phyloP scores from a whole-genome alignment of 2,113 vertebrate species.

The Nesoenas mayeri region DNA sequence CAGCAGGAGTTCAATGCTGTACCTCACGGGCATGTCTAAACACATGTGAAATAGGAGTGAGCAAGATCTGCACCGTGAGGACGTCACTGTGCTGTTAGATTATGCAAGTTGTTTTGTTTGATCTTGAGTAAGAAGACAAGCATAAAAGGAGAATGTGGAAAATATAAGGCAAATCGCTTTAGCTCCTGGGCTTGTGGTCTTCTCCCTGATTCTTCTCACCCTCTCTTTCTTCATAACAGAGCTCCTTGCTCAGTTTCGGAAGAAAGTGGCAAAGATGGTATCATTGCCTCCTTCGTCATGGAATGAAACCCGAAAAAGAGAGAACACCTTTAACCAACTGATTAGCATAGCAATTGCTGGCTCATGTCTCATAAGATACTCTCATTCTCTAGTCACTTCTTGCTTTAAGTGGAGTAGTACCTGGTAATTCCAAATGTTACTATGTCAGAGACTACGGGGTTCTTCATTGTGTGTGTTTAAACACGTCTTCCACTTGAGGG shows the following conservation, averaged over 20 bases:
- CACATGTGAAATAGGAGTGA: not conserved
- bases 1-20: not conserved
- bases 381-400: not conserved
- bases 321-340: not conserved
- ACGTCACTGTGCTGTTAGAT: not conserved
- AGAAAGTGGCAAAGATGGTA: not conserved
- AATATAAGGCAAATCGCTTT: not conserved
- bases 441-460: not conserved
- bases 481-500: not conserved
- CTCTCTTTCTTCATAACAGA: not conserved
- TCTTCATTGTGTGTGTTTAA: not conserved
- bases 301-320: not conserved
- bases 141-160: not conserved
- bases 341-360: not conserved
- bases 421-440: not conserved
- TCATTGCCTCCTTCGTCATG: not conserved
- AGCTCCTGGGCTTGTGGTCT: not conserved
- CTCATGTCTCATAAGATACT: not conserved
- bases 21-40: not conserved
- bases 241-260: not conserved
- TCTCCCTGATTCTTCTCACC: not conserved
- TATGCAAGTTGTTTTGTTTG: constrained; percentile 20
- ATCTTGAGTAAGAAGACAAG: not conserved
- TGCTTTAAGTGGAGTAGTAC: not conserved
- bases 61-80: not conserved